Percentiles rank a stretch among this genome's conserved stretches.
Conservation (phyloP, 2,888 invertebrate genomes). For the Epirrita christyi region DNA sequence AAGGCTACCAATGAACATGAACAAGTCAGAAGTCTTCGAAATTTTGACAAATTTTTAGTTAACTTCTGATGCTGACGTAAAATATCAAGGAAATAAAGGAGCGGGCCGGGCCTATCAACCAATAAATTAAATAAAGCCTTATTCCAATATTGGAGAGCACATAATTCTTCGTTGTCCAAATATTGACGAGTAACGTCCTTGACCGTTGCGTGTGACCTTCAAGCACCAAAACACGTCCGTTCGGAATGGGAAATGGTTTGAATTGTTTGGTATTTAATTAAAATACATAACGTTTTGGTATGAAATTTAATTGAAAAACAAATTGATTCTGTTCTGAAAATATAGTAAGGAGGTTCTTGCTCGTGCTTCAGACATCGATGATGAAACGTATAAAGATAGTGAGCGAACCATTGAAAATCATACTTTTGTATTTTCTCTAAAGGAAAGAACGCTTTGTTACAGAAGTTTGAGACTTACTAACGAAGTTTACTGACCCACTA, state of each 20-base stretch:
- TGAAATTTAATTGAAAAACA: background rate
- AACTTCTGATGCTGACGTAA: background rate
- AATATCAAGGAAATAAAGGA: background rate
- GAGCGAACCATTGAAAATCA: too few species aligned
- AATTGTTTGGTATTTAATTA: conserved; percentile 1
- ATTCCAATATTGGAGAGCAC: conserved; percentile 25
- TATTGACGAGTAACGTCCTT: conserved; percentile 45
- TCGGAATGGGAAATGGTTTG: conserved; percentile 26
- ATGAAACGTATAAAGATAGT: too few species aligned
- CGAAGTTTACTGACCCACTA: background rate
- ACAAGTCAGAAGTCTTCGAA: too few species aligned
- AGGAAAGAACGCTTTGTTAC: background rate
- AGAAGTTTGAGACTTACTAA: background rate
- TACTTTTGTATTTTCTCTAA: too few species aligned
- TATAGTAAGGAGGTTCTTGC: too few species aligned
- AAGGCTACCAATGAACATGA: too few species aligned
- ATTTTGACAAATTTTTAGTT: too few species aligned
- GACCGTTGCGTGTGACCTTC: conserved; percentile 45
- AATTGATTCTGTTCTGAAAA: too few species aligned
- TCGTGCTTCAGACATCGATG: too few species aligned
- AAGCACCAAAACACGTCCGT: conserved; percentile 32
- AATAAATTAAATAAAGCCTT: conserved; percentile 27
- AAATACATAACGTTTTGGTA: background rate
- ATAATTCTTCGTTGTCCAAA: conserved; percentile 40
- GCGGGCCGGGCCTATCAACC: background rate